Evolutionary conservation across 1,140 invertebrate species (phyloP).

Genomic region (Heliconius eleuchia): DNA sequence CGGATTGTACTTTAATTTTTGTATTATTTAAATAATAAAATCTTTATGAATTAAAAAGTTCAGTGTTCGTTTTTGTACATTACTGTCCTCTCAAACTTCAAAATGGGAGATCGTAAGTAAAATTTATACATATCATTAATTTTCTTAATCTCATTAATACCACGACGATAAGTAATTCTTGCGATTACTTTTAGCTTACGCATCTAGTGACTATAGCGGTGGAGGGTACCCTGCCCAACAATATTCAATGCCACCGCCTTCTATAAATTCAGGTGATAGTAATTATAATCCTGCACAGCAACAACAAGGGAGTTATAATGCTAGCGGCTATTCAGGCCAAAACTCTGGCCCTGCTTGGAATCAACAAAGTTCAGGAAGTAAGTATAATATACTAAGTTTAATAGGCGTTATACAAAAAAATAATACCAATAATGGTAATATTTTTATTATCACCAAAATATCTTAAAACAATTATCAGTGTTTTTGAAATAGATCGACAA

Average conservation of each 20-base stretch:
- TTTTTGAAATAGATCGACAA: not conserved
- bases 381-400: conserved; percentile 13
- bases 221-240: conserved; percentile 67
- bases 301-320: conserved; percentile 62
- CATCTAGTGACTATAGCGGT: conserved; percentile 62
- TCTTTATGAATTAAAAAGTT: not conserved
- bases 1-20: conserved; percentile 17
- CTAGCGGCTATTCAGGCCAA: conserved; percentile 58
- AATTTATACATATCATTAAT: conserved; percentile 19
- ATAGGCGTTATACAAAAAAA: not conserved
- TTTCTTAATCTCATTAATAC: conserved; percentile 17
- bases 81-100: conserved; percentile 13
- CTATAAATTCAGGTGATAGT: conserved; percentile 58
- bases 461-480: not conserved
- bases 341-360: conserved; percentile 63
- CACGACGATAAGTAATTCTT: conserved; percentile 11
- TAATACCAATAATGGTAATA: too few species aligned
- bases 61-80: conserved; percentile 1
- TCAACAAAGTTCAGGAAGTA: conserved; percentile 60
- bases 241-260: conserved; percentile 71
- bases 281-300: conserved; percentile 54
- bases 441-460: not conserved
- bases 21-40: conserved; percentile 7
- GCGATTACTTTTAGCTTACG: conserved; percentile 52
- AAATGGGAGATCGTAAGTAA: conserved; percentile 71